These are phyloP conservation scores for Galeopterus variegatus DNA, from an alignment of 2,113 vertebrate genomes.

Conservation along the genomic window DNA sequence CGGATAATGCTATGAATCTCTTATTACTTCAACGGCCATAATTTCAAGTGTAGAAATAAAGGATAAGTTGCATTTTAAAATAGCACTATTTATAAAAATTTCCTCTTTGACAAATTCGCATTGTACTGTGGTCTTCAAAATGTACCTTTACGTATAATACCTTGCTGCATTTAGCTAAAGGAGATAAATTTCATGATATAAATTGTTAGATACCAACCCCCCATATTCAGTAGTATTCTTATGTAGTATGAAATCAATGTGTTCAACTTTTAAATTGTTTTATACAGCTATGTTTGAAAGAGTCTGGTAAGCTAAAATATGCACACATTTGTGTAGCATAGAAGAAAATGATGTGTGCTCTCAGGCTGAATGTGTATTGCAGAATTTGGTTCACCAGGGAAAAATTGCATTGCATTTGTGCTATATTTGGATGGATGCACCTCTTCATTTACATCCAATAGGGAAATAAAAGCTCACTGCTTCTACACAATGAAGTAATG, in stretches of 20 bases:
- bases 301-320: slow-evolving; percentile 24
- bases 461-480: slow-evolving; percentile 73
- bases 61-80: neutral
- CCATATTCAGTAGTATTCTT: neutral
- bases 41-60: slow-evolving; percentile 33
- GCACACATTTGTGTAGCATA: neutral
- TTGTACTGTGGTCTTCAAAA: neutral
- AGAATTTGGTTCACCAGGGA: slow-evolving; percentile 58
- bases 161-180: neutral
- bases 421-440: slow-evolving; percentile 67
- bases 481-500: slow-evolving; percentile 76
- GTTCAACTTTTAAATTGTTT: neutral
- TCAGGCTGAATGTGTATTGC: slow-evolving; percentile 52
- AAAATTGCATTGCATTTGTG: slow-evolving; percentile 14
- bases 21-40: neutral
- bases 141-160: neutral
- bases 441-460: slow-evolving; percentile 75
- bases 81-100: neutral
- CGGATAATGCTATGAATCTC: neutral
- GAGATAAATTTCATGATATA: neutral
- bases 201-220: neutral
- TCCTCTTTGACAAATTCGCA: neutral
- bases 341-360: neutral
- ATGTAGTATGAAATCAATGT: neutral
- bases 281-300: neutral